Evolutionary conservation across 2,797 vertebrate genomes (phyloP).

Genomic region (Philypnodon macrostomus): DNA sequence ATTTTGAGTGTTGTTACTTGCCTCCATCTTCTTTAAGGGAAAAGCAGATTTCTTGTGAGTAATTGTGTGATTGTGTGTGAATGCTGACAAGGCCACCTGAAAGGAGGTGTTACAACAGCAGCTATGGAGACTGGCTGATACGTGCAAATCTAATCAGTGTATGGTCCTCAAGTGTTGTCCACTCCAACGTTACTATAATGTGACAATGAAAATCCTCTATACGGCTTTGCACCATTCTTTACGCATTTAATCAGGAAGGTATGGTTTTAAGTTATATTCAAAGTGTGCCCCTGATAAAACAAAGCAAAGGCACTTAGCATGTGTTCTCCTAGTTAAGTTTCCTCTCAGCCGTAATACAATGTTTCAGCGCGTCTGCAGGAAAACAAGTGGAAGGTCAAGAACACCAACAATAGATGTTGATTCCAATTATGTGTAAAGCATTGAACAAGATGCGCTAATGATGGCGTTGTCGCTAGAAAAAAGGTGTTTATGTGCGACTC

Average conservation of each 20-base stretch:
- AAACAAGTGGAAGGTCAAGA: slow-evolving; percentile 75
- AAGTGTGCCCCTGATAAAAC: slow-evolving; percentile 63
- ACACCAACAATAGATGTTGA: slow-evolving; percentile 77
- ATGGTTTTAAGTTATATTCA: slow-evolving; percentile 55
- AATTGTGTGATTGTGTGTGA: slow-evolving; percentile 10
- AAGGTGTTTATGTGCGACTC: slow-evolving; percentile 69
- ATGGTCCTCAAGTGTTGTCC: background rate
- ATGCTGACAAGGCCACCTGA: slow-evolving; percentile 5
- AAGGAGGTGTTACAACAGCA: slow-evolving; percentile 4
- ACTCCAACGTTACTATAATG: slow-evolving; percentile 9
- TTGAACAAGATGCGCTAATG: slow-evolving; percentile 78
- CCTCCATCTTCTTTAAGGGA: slow-evolving; percentile 5
- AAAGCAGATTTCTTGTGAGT: slow-evolving; percentile 1
- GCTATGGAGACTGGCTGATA: background rate
- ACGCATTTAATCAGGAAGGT: slow-evolving; percentile 46
- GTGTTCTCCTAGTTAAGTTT: slow-evolving; percentile 71
- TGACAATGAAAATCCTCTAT: slow-evolving; percentile 22
- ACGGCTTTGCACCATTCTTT: slow-evolving; percentile 1
- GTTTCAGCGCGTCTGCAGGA: slow-evolving; percentile 73
- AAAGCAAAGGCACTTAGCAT: slow-evolving; percentile 65
- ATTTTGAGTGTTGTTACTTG: slow-evolving; percentile 1
- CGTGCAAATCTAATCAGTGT: background rate
- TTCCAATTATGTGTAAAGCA: slow-evolving; percentile 78
- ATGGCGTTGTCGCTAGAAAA: slow-evolving; percentile 65
- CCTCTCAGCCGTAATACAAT: slow-evolving; percentile 64